Evolutionary conservation across 2,113 vertebrate genomes (phyloP), one percentile per base, ranked within the genome.

Genomic region (Ammodytes marinus): DNA sequence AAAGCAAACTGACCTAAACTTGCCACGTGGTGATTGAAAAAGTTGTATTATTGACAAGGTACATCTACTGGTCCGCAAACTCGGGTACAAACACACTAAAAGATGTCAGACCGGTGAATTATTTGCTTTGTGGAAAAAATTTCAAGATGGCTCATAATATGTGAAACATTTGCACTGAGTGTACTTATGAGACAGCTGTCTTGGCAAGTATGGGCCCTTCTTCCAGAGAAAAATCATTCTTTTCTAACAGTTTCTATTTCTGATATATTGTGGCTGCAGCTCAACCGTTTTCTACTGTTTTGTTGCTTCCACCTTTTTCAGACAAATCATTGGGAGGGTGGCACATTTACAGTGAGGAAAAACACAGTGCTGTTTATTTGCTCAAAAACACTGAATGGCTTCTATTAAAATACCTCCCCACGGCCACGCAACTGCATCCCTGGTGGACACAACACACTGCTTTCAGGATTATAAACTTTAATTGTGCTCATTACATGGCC

Each of bases 391-490:
- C 43, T 73, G 52, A 69, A 40, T 12, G 52, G 57, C 46, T 50
- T 13, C 15, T 19, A 19, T 45, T 79, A 72, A 80, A 76, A 50
- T 60, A 46, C 60, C 77, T 68, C 43, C 57, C 14, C 46, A 37
- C 1, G 17, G 6, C 67, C 43, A 5, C 5, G 17, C 39, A 7
- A 54, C 72, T 52, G 49, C 39, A 60, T 57, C 49, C 19, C 53
- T 79, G 47, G 64, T 76, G 15, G 83, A 69, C 69, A 73, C 27
- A 67, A 67, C 82, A 82, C 45, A 4, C 3, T 78, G 69, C 83
- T 73, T 84, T 84, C 46, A 89, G 77, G 84, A 72, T 80, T 47
- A 88, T 78, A 61, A 90, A 89, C 49, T 79, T 89, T 88, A 85
- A 89, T 83, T 84, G 83, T 68, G 68, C 74, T 85, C 85, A 83